A percentile compares a stretch with the other conserved stretches of the same genome.
Evolutionary conservation across 2,113 vertebrate genomes (phyloP).

Genomic region (Dromaius novaehollandiae): DNA sequence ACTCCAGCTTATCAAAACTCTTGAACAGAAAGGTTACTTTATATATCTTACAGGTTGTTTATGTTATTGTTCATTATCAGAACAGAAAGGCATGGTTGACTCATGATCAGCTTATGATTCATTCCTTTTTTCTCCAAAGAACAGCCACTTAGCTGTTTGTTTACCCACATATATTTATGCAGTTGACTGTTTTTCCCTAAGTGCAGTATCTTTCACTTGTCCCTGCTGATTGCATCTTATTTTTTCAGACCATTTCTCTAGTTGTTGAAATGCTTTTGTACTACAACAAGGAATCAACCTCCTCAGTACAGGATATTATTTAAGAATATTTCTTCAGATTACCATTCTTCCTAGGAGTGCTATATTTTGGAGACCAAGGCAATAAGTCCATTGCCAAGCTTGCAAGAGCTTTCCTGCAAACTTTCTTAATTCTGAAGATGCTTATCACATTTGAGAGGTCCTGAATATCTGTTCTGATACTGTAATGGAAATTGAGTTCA

Average conservation of each 20-base stretch:
- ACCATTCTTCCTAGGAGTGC: not conserved
- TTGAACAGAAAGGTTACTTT: not conserved
- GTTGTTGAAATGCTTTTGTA: not conserved
- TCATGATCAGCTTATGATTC: not conserved
- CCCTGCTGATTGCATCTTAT: not conserved
- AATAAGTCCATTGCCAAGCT: not conserved
- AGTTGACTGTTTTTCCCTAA: not conserved
- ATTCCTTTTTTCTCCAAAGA: not conserved
- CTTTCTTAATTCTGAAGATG: not conserved
- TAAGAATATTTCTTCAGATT: not conserved
- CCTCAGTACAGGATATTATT: not conserved
- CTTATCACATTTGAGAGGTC: not conserved
- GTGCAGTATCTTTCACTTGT: not conserved
- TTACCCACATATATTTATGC: not conserved
- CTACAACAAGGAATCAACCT: not conserved
- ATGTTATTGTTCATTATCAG: not conserved
- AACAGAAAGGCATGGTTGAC: not conserved
- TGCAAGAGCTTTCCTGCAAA: not conserved
- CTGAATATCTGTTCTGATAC: not conserved
- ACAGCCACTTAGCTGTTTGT: not conserved
- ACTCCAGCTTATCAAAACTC: not conserved
- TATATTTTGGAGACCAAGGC: not conserved
- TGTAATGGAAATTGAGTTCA: not conserved
- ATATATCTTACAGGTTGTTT: not conserved
- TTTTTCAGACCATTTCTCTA: not conserved